These are phyloP conservation scores for Craseonycteris thonglongyai DNA, from an alignment of 2,113 vertebrate genomes.

Conservation along the genomic window DNA sequence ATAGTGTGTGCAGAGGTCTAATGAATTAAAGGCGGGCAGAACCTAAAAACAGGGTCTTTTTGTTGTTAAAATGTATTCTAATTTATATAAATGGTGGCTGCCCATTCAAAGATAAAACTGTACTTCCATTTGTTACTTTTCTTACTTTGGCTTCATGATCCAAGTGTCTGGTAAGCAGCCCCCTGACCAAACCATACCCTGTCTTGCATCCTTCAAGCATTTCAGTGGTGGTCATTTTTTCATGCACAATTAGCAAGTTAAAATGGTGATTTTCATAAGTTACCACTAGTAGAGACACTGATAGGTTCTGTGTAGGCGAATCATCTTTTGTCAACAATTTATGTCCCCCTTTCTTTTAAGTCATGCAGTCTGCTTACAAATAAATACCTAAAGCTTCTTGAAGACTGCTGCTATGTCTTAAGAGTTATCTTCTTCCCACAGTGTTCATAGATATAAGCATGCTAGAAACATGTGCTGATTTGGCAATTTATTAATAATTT, in stretches of 20 bases:
- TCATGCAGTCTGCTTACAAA: not conserved
- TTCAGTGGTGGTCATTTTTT: not conserved
- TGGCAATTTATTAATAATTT: not conserved
- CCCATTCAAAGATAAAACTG: not conserved
- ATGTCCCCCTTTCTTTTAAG: not conserved
- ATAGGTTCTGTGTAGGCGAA: not conserved
- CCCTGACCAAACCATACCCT: not conserved
- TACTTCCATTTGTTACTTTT: not conserved
- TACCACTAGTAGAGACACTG: not conserved
- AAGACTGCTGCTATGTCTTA: not conserved
- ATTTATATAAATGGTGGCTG: not conserved
- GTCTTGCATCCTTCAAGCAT: not conserved
- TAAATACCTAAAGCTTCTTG: not conserved
- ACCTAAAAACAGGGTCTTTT: not conserved
- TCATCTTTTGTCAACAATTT: not conserved
- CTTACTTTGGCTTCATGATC: not conserved
- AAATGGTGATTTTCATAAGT: not conserved
- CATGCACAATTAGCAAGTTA: not conserved
- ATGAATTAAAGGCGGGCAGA: not conserved
- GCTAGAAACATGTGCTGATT: not conserved
- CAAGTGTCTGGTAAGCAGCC: not conserved
- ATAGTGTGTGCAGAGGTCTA: not conserved
- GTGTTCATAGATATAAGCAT: not conserved
- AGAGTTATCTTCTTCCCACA: not conserved
- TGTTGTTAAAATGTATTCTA: not conserved